phyloP scores from a whole-genome alignment of 2,797 vertebrate species.

The Peromyscus aztecus region DNA sequence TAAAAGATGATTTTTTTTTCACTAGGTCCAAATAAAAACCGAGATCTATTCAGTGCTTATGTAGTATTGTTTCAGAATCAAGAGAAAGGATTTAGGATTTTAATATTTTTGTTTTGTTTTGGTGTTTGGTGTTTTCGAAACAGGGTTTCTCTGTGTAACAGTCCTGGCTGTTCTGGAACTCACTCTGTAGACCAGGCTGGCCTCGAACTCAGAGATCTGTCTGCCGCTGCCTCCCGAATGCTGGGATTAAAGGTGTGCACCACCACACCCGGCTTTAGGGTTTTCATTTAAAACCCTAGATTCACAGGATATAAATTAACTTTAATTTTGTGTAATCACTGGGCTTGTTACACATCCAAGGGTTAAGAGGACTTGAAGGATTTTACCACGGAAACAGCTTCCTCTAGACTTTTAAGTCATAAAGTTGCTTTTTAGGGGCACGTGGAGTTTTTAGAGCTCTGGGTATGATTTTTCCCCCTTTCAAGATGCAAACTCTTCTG shows the following conservation, averaged over 20 bases:
- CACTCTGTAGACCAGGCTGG: background rate
- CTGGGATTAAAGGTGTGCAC: background rate
- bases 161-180: background rate
- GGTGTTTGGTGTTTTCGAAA: background rate
- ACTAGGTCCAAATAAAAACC: background rate
- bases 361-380: background rate
- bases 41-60: background rate
- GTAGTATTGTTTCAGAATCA: slow-evolving; percentile 52
- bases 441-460: slow-evolving; percentile 1
- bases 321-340: slow-evolving; percentile 36
- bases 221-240: background rate
- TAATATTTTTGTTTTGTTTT: background rate
- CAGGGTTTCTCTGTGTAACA: background rate
- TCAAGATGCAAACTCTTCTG: slow-evolving; percentile 5
- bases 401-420: slow-evolving; percentile 32
- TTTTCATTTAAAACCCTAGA: slow-evolving; percentile 60
- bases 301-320: background rate
- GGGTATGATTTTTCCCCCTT: background rate
- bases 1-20: background rate
- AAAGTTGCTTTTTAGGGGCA: background rate
- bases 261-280: background rate
- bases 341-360: background rate
- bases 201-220: background rate
- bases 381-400: slow-evolving; percentile 1
- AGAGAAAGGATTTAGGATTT: slow-evolving; percentile 36